Conservation (phyloP, 2,113 vertebrate species). For the Oncorhynchus masou region DNA sequence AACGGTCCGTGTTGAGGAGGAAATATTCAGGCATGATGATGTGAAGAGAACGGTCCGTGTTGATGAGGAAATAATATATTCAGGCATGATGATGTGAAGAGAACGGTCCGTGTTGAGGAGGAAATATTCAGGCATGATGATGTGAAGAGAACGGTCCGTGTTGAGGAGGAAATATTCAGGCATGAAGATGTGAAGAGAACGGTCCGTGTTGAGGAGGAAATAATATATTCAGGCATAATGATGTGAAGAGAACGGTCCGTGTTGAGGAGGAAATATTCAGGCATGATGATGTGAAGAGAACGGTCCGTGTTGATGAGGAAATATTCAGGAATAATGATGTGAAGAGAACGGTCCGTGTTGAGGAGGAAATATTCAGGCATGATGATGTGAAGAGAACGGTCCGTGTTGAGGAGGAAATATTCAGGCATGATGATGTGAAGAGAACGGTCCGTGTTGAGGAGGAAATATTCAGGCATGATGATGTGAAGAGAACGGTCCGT, state of each 20-base stretch:
- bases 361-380: not conserved
- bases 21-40: not conserved
- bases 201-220: not conserved
- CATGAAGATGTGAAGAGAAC: not conserved
- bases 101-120: not conserved
- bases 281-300: not conserved
- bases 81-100: not conserved
- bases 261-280: not conserved
- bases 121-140: not conserved
- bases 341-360: not conserved
- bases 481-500: not conserved
- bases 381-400: not conserved
- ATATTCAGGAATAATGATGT: not conserved
- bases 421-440: not conserved
- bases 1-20: not conserved
- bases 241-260: not conserved
- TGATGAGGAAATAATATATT: not conserved
- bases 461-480: not conserved
- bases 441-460: not conserved
- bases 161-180: not conserved
- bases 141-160: not conserved
- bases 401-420: not conserved
- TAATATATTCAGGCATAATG: not conserved
- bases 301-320: not conserved
- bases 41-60: not conserved